Percentiles rank a stretch among this genome's conserved stretches.
These are phyloP conservation scores for Chelonia mydas DNA, from an alignment of 2,797 vertebrate species.

Conservation along the genomic window DNA sequence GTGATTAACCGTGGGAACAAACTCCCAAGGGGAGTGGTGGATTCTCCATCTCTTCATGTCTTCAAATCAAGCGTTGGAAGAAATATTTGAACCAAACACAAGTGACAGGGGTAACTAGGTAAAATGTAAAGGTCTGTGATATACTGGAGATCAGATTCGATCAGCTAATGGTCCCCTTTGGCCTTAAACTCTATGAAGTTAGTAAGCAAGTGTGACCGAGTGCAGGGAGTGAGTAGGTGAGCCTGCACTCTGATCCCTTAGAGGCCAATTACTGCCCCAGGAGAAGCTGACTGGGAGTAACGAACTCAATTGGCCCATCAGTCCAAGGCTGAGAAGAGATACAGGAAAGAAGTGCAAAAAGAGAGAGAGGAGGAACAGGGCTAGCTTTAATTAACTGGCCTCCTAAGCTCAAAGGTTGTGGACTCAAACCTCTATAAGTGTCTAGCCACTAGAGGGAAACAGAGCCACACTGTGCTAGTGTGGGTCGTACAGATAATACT, in stretches of 20 bases:
- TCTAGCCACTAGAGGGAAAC: neutral
- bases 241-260: too few species aligned
- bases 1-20: too few species aligned
- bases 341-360: too few species aligned
- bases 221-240: too few species aligned
- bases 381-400: neutral
- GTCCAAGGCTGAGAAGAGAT: too few species aligned
- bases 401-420: neutral
- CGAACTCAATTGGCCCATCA: too few species aligned
- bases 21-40: neutral
- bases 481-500: neutral
- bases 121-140: neutral
- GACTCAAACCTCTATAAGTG: neutral
- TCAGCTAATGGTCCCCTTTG: neutral
- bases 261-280: too few species aligned
- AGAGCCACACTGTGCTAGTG: neutral
- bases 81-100: neutral
- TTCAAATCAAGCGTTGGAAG: neutral
- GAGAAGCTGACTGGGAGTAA: too few species aligned
- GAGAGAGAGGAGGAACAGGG: too few species aligned
- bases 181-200: neutral
- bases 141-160: neutral
- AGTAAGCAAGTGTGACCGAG: too few species aligned
- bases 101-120: neutral
- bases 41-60: neutral